Conservation (phyloP, 2,113 vertebrate species). For the Machaerirhynchus nigripectus region DNA sequence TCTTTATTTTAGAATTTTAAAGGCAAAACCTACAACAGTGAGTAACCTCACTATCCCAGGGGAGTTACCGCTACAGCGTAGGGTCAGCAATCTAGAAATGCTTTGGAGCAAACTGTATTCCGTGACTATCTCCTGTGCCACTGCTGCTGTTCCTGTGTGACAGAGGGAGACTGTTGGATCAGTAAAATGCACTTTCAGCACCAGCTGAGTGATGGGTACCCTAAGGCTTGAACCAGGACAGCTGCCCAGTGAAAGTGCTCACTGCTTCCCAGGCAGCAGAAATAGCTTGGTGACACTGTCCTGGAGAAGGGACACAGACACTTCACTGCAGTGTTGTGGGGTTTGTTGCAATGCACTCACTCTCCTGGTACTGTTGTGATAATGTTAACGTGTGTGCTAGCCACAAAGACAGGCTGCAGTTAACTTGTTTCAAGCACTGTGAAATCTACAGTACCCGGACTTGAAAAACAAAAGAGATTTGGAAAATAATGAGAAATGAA, state of each 20-base stretch:
- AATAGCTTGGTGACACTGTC: background rate
- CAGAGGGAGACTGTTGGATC: background rate
- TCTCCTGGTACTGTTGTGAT: background rate
- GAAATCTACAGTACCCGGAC: background rate
- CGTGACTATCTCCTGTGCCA: background rate
- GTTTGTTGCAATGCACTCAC: rapidly evolving
- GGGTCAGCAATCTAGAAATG: background rate
- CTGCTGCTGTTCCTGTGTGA: background rate
- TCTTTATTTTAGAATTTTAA: background rate
- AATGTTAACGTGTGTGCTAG: background rate
- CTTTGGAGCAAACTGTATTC: background rate
- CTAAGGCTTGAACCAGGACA: background rate
- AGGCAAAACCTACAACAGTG: background rate
- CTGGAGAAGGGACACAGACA: background rate
- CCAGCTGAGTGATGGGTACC: background rate
- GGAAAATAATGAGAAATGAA: background rate
- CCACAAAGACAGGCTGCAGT: background rate
- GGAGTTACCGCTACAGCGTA: background rate
- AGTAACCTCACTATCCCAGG: background rate
- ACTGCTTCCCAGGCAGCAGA: background rate
- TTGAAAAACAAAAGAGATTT: background rate
- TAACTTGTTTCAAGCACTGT: background rate
- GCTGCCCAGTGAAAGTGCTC: background rate
- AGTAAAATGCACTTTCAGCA: background rate
- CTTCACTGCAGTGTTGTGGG: background rate